Evolutionary conservation across 2,888 invertebrate genomes (phyloP), one percentile per base, ranked within the genome.

Genomic region (Criorhina ranunculi): DNA sequence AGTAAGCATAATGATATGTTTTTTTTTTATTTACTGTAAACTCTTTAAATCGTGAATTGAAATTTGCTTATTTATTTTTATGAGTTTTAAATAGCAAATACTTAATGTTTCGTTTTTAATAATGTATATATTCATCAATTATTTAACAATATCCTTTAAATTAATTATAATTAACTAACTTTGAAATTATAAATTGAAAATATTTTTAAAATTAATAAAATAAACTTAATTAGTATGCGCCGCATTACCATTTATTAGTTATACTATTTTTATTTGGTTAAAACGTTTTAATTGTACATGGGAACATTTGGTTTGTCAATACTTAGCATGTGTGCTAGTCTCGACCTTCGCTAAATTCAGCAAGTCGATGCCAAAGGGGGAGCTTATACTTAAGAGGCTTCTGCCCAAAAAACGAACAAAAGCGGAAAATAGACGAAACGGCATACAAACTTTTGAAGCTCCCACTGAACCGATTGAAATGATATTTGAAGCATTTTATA

Each of bases 1-100:
- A 17, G 59, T 72, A 72, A 72, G 70, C 49, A 37, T 72, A 72
- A 72, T 17, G 15, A 69, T 40, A 11, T 66, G 40, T 75, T 66
- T 76, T 73, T 75, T 24, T 75, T 66, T 76, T 73, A 66, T 24
- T 66, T 75, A 66, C 75, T 57, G 17, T 75, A 57, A 57, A 46
- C 37, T 67, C 12, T 11, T 57, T 44, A 44, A 62, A 66, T 17
- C 35, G 35, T 55, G 55, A 66, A 66, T 46, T 66, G 35, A 49
- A 53, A 64, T 42, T 42, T 37, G 46, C 66, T 31, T 57, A 57
- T 75, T 75, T 66, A 66, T 75, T 66, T 66, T 66, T 66, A 75
- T 57, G 46, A 66, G 35, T 66, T 51, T 66, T 33, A 17, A 62
- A 62, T 46, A 46, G 44, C 12, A 33, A 31, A 60, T 66, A 29